These are phyloP conservation scores for Schizopygopsis malacanthus DNA, from an alignment of 2,797 vertebrate species.

Conservation along the genomic window DNA sequence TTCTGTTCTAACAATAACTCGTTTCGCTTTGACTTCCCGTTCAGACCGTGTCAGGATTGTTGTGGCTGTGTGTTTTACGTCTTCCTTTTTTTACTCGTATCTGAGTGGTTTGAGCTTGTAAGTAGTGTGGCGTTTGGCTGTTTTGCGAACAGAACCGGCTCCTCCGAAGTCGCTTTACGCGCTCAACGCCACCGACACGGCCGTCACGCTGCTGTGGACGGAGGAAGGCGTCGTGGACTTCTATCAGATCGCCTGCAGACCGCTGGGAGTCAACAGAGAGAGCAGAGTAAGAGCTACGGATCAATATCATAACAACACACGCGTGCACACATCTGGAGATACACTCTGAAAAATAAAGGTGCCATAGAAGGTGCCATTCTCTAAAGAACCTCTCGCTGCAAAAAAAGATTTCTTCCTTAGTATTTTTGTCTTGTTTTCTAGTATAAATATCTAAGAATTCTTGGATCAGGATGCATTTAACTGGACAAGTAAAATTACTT, in stretches of 20 bases:
- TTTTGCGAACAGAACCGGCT: conserved; percentile 84
- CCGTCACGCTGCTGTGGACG: conserved; percentile 92
- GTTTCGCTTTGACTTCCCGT: conserved; percentile 7
- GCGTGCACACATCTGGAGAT: background rate
- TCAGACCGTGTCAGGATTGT: background rate
- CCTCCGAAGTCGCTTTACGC: conserved; percentile 89
- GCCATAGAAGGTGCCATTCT: too few relatives aligned
- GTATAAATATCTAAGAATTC: too few relatives aligned
- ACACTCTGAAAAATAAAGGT: too few relatives aligned
- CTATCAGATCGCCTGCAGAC: conserved; percentile 88
- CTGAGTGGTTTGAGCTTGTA: conserved; percentile 23
- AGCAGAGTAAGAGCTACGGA: conserved; percentile 68
- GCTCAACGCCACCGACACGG: conserved; percentile 90
- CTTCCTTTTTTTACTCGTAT: background rate
- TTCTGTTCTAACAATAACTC: background rate
- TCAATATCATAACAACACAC: background rate
- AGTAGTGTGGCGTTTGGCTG: background rate
- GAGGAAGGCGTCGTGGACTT: conserved; percentile 94
- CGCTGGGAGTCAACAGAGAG: conserved; percentile 70
- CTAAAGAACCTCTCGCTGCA: too few relatives aligned
- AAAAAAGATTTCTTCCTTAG: too few relatives aligned
- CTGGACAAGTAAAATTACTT: too few relatives aligned
- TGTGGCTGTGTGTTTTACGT: background rate
- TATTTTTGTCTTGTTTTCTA: too few relatives aligned
- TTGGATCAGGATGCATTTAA: too few relatives aligned